phyloP scores from a whole-genome alignment of 1,140 invertebrate genomes.

The Meloidogyne hapla region DNA sequence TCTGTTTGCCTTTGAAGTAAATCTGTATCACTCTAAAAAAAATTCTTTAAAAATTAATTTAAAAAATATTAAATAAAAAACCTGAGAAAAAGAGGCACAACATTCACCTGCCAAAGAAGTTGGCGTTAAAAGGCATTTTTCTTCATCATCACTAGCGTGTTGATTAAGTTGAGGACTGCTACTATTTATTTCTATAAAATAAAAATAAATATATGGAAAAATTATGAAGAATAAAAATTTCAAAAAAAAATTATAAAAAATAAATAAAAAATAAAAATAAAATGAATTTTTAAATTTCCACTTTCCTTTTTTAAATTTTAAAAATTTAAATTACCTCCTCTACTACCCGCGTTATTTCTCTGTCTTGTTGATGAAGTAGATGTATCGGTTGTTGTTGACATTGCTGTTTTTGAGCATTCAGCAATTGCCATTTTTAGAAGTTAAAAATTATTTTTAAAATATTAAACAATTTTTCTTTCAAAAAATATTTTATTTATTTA shows the following conservation, averaged over 20 bases:
- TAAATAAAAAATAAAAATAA: too few relatives aligned
- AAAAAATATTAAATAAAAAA: not conserved
- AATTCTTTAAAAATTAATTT: not conserved
- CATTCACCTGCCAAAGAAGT: constrained; percentile 23
- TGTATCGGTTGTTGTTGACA: not conserved
- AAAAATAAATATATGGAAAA: too few relatives aligned
- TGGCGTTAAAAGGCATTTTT: constrained; percentile 40
- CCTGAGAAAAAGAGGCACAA: constrained; percentile 27
- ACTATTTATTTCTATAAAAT: not conserved
- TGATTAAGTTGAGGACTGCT: constrained; percentile 7
- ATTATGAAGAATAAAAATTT: not conserved
- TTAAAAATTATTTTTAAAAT: not conserved
- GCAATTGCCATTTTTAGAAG: not conserved
- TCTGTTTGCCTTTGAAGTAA: constrained; percentile 2
- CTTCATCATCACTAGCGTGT: constrained; percentile 34
- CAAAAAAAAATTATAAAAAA: constrained; percentile 5
- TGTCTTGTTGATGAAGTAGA: not conserved
- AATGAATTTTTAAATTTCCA: too few relatives aligned
- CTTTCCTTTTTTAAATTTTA: not conserved
- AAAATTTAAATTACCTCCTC: not conserved
- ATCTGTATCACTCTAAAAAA: not conserved
- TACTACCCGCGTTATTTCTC: not conserved
- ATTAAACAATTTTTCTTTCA: not conserved
- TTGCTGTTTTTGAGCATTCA: not conserved
- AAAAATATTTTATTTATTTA: constrained; percentile 4